Evolutionary conservation across 2,113 vertebrate species (phyloP).

Genomic region (Oxygymnocypris stewartii): DNA sequence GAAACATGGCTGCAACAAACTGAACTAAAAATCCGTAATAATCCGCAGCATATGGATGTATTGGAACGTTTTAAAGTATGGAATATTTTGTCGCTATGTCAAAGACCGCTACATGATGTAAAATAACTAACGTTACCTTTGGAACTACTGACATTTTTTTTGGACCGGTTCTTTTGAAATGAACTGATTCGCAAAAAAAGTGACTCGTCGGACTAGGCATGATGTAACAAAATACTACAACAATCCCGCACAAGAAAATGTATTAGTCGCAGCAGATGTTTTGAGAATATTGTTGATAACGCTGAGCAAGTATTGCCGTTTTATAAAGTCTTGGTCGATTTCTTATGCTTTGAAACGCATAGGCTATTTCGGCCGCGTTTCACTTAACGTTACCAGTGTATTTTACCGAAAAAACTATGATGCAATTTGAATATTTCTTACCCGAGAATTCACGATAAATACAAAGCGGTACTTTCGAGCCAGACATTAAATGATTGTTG

Average conservation of each 20-base stretch:
- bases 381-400: neutral
- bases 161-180: neutral
- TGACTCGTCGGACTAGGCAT: neutral
- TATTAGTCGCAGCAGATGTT: neutral
- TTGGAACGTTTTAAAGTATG: no score
- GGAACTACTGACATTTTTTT: neutral
- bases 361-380: neutral
- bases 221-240: slow-evolving; percentile 14
- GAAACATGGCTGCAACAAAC: neutral
- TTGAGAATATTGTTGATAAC: neutral
- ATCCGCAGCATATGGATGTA: no score
- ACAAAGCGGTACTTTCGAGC: neutral
- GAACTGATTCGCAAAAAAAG: neutral
- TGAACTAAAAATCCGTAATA: no score
- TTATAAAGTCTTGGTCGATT: neutral
- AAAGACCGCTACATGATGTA: no score
- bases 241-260: neutral
- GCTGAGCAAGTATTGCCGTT: neutral
- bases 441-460: neutral
- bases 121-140: no score
- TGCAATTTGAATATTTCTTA: neutral
- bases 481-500: neutral
- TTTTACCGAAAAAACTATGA: neutral
- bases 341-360: neutral
- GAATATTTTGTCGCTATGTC: no score